A percentile compares a stretch with the other conserved stretches of the same genome.
phyloP scores from a whole-genome alignment of 2,797 vertebrate genomes.

The Luscinia megarhynchos region DNA sequence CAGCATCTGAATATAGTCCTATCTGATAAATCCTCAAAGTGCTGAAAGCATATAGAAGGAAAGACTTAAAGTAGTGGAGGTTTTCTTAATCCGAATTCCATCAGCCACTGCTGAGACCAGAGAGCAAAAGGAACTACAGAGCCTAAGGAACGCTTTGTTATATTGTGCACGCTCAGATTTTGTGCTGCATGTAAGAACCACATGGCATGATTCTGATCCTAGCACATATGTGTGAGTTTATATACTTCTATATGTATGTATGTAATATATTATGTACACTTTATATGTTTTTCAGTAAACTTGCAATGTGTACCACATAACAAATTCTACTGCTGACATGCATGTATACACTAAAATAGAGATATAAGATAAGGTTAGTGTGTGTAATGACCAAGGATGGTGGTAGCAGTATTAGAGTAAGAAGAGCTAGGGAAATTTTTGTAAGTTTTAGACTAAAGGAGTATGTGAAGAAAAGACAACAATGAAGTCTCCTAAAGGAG shows the following conservation, averaged over 20 bases:
- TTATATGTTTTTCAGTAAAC: neutral
- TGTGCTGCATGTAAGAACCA: rapidly evolving
- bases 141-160: neutral
- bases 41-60: neutral
- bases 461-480: neutral
- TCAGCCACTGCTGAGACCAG: neutral
- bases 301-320: neutral
- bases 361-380: neutral
- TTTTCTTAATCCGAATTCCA: neutral
- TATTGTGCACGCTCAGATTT: neutral
- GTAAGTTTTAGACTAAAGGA: neutral
- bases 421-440: neutral
- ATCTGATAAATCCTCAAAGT: neutral
- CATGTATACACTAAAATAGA: neutral
- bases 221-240: neutral
- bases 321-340: neutral
- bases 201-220: neutral
- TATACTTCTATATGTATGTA: neutral
- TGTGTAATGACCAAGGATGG: neutral
- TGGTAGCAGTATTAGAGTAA: neutral
- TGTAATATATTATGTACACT: neutral
- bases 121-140: neutral
- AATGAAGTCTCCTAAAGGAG: neutral
- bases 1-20: neutral
- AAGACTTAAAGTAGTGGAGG: neutral